Evolutionary conservation across 2,888 invertebrate genomes (phyloP), one percentile per base, ranked within the genome.

Genomic region (Pollenia labialis): DNA sequence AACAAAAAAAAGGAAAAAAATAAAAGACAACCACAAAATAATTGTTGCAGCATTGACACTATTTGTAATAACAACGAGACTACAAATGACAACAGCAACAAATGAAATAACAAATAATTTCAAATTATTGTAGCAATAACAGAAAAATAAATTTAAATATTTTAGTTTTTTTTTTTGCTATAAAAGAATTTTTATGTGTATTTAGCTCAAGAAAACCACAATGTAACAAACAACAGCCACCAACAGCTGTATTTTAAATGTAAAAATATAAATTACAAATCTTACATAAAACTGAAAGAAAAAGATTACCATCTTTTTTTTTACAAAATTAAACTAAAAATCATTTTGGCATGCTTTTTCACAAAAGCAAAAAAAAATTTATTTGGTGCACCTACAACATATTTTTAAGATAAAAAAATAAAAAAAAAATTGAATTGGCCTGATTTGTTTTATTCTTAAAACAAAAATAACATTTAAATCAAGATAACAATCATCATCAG

Each of bases 11-110:
- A n/a, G 40, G 12, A 32, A 23, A n/a, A n/a, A 23, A 62, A 74
- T 23, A 62, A 69, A 79, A 74, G 42, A 8, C 48, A 72, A 84
- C 87, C 87, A 72, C 87, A 87, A 79, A 83, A 87, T 87, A 87
- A 87, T 87, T 87, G 87, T 87, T 87, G 84, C 87, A 84, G 81
- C 87, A 87, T 87, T 87, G 87, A 87, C 84, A 84, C 77, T 84
- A 84, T 87, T 87, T 76, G 68, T 40, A 44, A 52, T 77, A 60
- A 80, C 58, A 74, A 40, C 66, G 60, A 18, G 48, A 69, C 50
- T 58, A 72, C 46, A 68, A 64, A 72, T 42, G 62, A 60, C 16
- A 44, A 74, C 16, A 64, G n/a, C 71, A 60, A 54, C 32, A 32
- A 40, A 44, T 14, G 58, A 16, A 40, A 68, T 32, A 69, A 60